These are phyloP conservation scores for Ochropleura plecta DNA, from an alignment of 2,888 invertebrate species.

Conservation along the genomic window DNA sequence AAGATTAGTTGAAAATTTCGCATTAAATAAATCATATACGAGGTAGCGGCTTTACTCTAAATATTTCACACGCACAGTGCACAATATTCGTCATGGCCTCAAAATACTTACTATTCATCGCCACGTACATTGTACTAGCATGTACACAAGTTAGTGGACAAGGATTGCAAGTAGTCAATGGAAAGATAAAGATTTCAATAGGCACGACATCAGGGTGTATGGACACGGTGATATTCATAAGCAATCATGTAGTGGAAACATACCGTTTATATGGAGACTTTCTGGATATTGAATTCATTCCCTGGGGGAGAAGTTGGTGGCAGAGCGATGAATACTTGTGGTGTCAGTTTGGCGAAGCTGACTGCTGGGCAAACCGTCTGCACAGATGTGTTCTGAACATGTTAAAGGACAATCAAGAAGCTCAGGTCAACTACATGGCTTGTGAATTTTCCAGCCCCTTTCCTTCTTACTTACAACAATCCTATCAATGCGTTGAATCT, in stretches of 20 bases:
- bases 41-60: conserved; percentile 22
- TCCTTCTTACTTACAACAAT: conserved; percentile 71
- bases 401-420: conserved; percentile 75
- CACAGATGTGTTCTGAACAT: conserved; percentile 82
- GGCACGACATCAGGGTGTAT: conserved; percentile 81
- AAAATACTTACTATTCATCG: conserved; percentile 50
- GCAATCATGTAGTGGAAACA: conserved; percentile 72
- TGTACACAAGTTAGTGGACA: conserved; percentile 43
- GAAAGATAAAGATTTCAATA: conserved; percentile 77
- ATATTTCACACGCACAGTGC: conserved; percentile 28
- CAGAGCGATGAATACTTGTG: conserved; percentile 68
- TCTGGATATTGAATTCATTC: conserved; percentile 83
- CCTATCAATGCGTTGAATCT: conserved; percentile 77
- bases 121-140: conserved; percentile 57
- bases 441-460: conserved; percentile 80
- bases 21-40: conserved; percentile 41
- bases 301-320: conserved; percentile 84
- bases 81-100: conserved; percentile 67
- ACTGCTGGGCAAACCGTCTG: conserved; percentile 85
- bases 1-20: conserved; percentile 31
- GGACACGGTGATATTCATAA: conserved; percentile 79
- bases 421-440: conserved; percentile 81
- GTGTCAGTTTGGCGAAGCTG: conserved; percentile 79
- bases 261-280: conserved; percentile 77
- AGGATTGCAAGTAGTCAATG: conserved; percentile 74